These are phyloP conservation scores for Ianthella basta DNA, from an alignment of 37 sponge, comb jelly and placozoan species.

Conservation along the genomic window DNA sequence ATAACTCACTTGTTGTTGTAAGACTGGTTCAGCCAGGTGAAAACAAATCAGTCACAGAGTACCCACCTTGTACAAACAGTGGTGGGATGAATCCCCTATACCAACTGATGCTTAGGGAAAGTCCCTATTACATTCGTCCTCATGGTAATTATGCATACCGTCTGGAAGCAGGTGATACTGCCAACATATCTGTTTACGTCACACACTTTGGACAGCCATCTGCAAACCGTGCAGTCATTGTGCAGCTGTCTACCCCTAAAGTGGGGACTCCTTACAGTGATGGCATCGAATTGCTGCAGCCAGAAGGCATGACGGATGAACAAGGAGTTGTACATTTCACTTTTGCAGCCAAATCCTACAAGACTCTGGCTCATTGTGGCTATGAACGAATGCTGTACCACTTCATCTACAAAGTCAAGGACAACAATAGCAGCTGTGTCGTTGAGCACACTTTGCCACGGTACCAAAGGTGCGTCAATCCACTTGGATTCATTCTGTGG, in stretches of 20 bases:
- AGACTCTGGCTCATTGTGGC: no score
- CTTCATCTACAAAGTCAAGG: constrained; percentile 11
- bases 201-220: constrained; percentile 12
- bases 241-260: not conserved
- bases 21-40: not conserved
- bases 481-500: not conserved
- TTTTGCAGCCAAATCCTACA: not conserved
- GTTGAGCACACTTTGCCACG: not conserved
- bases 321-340: constrained; percentile 16
- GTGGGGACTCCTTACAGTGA: not conserved
- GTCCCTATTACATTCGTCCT: constrained; percentile 17
- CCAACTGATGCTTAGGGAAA: constrained; percentile 14
- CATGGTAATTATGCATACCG: constrained; percentile 24
- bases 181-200: not conserved
- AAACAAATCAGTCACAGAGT: not conserved
- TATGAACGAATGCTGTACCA: constrained; percentile 11
- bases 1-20: not conserved
- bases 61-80: no score
- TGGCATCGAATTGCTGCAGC: not conserved
- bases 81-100: no score
- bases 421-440: no score
- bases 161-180: not conserved
- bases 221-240: not conserved
- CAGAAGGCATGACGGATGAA: not conserved
- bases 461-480: not conserved